Percentiles rank a stretch among this genome's conserved stretches.
Conservation (phyloP, 1,140 invertebrate genomes). For the Hyposmocoma kahamanoa region DNA sequence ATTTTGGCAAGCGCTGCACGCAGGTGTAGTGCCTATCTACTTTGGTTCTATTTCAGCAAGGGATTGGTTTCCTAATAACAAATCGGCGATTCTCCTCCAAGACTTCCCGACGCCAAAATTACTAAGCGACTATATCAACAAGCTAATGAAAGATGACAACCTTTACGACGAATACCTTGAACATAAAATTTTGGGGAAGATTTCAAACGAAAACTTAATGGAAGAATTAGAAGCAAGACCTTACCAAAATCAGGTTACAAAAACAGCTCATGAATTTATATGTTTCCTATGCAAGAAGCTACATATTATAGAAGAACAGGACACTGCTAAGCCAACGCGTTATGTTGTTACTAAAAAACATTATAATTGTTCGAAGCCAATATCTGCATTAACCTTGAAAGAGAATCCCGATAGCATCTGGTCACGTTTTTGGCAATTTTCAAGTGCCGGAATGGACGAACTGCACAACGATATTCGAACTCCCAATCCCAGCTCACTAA, state of each 20-base stretch:
- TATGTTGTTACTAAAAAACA: constrained; percentile 40
- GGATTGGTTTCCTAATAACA: constrained; percentile 75
- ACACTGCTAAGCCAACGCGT: background rate
- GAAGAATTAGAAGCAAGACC: background rate
- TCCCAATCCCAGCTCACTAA: no score
- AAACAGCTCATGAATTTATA: background rate
- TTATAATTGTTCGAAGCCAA: constrained; percentile 73
- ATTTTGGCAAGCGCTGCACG: constrained; percentile 82
- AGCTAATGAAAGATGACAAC: constrained; percentile 23
- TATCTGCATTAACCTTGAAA: constrained; percentile 23
- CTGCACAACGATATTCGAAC: no score
- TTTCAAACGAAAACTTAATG: background rate
- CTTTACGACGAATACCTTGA: background rate
- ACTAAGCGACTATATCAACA: constrained; percentile 65
- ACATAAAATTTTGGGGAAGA: background rate
- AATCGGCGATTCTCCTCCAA: constrained; percentile 71
- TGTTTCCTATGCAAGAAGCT: background rate
- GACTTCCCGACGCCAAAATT: constrained; percentile 69
- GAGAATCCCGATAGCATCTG: background rate
- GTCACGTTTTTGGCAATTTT: background rate
- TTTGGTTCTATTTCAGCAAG: constrained; percentile 77
- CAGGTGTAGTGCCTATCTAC: constrained; percentile 84
- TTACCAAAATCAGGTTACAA: background rate
- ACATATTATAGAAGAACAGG: background rate
- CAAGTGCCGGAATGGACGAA: no score